Evolutionary conservation across 2,888 invertebrate genomes (phyloP), one percentile per base, ranked within the genome.

Genomic region (Lepidocyrtinus sp.): DNA sequence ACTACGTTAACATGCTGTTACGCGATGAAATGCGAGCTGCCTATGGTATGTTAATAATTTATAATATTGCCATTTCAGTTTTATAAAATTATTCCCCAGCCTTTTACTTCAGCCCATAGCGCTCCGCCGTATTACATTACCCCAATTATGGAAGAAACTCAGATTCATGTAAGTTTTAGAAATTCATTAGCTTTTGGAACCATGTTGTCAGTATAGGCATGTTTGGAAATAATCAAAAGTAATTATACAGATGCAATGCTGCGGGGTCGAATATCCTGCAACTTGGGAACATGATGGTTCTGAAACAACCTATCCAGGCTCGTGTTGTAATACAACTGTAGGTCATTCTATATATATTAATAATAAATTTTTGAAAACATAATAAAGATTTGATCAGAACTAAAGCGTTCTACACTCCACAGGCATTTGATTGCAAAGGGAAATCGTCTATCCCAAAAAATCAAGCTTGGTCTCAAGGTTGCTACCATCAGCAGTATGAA

Each of bases 241-340:
- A n/a, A n/a, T 65, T 1, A 9, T 36, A 50, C 19, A 26, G 36
- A 59, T 64, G 17, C 69, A 82, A 61, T 82, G 82, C 25, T 82
- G 82, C 45, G 82, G 82, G 9, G 36, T 70, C 15, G 59, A 78
- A 17, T n/a, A 12, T 26, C 65, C 74, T 1, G 70, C 19, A n/a
- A 46, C 50, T 1, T 82, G 82, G 82, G 63, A 76, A 21, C 67
- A 3, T n/a, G 67, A 22, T 7, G n/a, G 21, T 19, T 1, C 24
- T 17, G 17, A 21, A 36, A 67, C 15, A 24, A 7, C 24, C 1
- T 78, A 75, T 9, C 82, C 82, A 7, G 65, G 17, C 0, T 77
- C 77, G 12, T 82, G 82, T 25, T 82, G 82, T 45, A 75, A 82
- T 62, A 62, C 68, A 17, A 73, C 72, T 2, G 81, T 81, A 61